Conservation (phyloP, 2,113 vertebrate species). For the Ellobius talpinus region DNA sequence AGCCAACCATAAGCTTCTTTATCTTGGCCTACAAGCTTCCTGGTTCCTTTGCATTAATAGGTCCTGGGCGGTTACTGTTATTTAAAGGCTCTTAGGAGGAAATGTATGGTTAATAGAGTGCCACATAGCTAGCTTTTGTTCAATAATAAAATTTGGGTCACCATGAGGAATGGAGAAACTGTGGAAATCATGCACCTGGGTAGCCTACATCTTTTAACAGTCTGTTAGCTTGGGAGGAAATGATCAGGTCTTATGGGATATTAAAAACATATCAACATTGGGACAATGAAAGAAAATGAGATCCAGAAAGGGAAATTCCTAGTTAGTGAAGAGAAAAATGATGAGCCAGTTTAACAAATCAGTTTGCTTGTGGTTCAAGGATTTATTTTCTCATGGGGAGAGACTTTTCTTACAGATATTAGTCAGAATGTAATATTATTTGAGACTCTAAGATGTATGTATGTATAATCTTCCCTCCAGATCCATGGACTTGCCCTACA, state of each 20-base stretch:
- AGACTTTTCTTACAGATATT: constrained; percentile 17
- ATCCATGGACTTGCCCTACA: not conserved
- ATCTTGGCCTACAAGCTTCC: constrained; percentile 81
- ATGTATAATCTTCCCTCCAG: not conserved
- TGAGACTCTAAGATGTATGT: constrained; percentile 59
- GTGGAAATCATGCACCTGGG: constrained; percentile 68
- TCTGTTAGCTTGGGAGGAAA: constrained; percentile 57
- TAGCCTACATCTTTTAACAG: constrained; percentile 70
- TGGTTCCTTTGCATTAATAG: constrained; percentile 81
- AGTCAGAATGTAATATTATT: constrained; percentile 77
- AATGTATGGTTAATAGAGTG: constrained; percentile 79
- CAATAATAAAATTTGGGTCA: constrained; percentile 73
- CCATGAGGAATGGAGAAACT: constrained; percentile 68
- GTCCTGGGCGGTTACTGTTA: constrained; percentile 72
- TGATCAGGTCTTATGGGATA: constrained; percentile 70
- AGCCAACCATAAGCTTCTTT: constrained; percentile 85
- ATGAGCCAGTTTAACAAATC: constrained; percentile 63
- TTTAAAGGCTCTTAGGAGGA: constrained; percentile 78
- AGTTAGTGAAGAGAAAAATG: constrained; percentile 38
- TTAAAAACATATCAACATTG: constrained; percentile 78
- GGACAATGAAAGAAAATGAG: constrained; percentile 70
- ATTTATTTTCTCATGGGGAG: constrained; percentile 37
- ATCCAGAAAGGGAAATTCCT: constrained; percentile 59
- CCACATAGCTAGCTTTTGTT: constrained; percentile 74
- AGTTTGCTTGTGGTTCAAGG: constrained; percentile 10